Conservation (phyloP, 1,140 invertebrate genomes). For the Zaprionus africanus region DNA sequence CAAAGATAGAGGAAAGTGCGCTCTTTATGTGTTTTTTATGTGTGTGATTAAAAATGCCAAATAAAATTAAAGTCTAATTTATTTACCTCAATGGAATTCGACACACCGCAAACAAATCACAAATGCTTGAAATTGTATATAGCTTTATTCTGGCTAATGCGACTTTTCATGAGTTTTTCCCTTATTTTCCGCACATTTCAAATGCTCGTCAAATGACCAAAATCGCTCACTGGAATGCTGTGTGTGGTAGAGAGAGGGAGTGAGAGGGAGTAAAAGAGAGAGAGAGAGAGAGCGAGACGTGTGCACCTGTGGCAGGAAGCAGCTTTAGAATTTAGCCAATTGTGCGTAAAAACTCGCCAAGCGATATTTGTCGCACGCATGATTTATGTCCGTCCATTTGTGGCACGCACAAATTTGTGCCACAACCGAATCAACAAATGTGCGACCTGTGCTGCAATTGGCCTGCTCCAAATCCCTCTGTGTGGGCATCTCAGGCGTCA, state of each 20-base stretch:
- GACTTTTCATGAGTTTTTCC: background rate
- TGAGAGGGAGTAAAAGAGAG: no score
- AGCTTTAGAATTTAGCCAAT: constrained; percentile 47
- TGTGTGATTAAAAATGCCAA: background rate
- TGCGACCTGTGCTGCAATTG: constrained; percentile 46
- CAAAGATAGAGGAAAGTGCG: background rate
- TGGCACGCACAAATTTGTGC: constrained; percentile 52
- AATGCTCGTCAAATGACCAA: constrained; percentile 6
- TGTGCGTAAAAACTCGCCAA: constrained; percentile 63
- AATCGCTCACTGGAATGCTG: background rate
- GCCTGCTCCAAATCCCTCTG: constrained; percentile 25
- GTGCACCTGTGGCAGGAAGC: constrained; percentile 26
- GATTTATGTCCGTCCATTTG: constrained; percentile 72
- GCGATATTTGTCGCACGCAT: constrained; percentile 59
- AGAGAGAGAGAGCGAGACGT: no score
- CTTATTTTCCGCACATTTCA: background rate
- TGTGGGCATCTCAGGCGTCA: constrained; percentile 53
- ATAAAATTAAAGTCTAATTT: background rate
- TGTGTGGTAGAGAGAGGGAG: background rate
- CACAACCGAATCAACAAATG: constrained; percentile 63
- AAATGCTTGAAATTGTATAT: background rate
- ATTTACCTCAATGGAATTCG: background rate
- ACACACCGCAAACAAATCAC: background rate
- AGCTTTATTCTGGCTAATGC: background rate
- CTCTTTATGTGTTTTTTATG: no score